Percentiles rank a stretch among this genome's conserved stretches.
These are phyloP conservation scores for Sebastes oblongus DNA, from an alignment of 2,797 vertebrate genomes.

Conservation along the genomic window DNA sequence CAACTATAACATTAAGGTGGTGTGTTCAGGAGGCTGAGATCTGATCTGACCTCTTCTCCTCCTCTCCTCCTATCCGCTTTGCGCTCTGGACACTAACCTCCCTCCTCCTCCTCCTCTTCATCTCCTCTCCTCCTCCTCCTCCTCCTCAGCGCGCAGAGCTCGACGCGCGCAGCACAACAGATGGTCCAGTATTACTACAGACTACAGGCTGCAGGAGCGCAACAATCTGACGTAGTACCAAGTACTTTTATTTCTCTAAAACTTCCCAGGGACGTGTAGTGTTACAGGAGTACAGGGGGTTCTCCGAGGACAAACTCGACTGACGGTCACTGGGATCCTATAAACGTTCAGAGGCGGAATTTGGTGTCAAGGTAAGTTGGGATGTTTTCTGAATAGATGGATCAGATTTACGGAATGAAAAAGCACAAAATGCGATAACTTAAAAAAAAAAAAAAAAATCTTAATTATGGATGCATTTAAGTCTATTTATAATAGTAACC, in stretches of 20 bases:
- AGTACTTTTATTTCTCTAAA: conserved; percentile 56
- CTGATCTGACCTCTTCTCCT: conserved; percentile 19
- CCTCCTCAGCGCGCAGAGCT: conserved; percentile 43
- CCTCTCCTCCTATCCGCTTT: conserved; percentile 45
- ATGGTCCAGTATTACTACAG: conserved; percentile 68
- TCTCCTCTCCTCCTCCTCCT: neutral
- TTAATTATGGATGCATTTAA: neutral
- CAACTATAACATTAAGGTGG: neutral
- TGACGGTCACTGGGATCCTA: conserved; percentile 64
- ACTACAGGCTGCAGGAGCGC: conserved; percentile 61
- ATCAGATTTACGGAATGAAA: conserved; percentile 9
- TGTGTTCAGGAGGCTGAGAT: neutral
- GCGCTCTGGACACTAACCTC: conserved; percentile 17
- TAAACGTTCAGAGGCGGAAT: conserved; percentile 50
- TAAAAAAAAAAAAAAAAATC: too few species aligned
- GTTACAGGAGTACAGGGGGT: neutral
- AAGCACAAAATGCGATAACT: too few species aligned
- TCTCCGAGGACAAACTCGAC: conserved; percentile 49
- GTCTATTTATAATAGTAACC: neutral
- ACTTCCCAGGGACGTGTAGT: conserved; percentile 50
- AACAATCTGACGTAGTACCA: conserved; percentile 47
- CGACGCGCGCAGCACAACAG: conserved; percentile 73
- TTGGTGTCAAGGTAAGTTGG: conserved; percentile 77
- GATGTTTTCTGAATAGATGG: neutral
- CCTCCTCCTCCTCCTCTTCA: neutral